Evolutionary conservation across 2,113 vertebrate genomes (phyloP), one percentile per base, ranked within the genome.

Genomic region (Epinephelus moara): DNA sequence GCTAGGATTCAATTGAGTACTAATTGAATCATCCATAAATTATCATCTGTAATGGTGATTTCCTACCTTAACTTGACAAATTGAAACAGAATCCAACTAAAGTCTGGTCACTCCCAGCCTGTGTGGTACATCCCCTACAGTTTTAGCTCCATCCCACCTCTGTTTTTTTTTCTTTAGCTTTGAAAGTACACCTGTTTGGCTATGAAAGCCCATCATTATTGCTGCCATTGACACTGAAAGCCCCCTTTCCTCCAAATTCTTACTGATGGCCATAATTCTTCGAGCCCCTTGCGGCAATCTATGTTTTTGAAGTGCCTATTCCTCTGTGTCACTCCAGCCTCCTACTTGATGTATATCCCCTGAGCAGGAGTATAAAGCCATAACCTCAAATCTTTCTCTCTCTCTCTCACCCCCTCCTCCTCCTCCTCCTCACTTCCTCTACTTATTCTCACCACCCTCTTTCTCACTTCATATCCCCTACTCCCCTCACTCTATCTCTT

Each of bases 241-340:
- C 87, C 79, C 90, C 87, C 82, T 89, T 91, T 88, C 90, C 93
- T 95, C 95, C 92, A 94, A 95, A 95, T 95, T 93, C 95, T 94
- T 91, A 91, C 93, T 90, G 91, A 85, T 91, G 94, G 59, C 71
- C 67, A 75, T 96, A 94, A 95, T 94, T 95, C 96, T 96, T 96
- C 92, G 19, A 56, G 93, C 95, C 87, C 93, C 95, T 96, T 93
- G 91, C 85, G 81, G 91, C 77, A 53, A 45, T 77, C 93, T 86
- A 11, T 91, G 90, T 94, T 94, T 45, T 89, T 94, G 93, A 94
- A 94, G 92, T 74, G 88, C 87, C 81, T 94, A 94, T 96, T 96
- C 92, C 92, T 96, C 95, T 96, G 88, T 96, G 95, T 96, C 96
- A 95, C 90, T 92, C 15, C 74, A 81, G 78, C 1, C 86, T 93